Evolutionary conservation across 2,888 invertebrate genomes (phyloP), one percentile per base, ranked within the genome.

Genomic region (Mantis religiosa): DNA sequence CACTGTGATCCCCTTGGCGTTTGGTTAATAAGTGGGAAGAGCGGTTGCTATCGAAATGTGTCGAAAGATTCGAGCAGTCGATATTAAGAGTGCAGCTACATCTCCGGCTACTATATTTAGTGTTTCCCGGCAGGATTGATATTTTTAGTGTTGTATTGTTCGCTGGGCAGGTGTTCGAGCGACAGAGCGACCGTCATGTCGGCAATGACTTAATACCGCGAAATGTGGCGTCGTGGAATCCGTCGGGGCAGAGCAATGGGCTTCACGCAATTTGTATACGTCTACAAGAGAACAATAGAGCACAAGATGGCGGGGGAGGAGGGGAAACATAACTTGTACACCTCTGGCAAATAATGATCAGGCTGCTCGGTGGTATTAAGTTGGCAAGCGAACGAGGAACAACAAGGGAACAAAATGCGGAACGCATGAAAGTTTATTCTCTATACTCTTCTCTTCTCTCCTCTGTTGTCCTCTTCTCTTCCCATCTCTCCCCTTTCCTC

Each of bases 151-250:
- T 71, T 71, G 54, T 54, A 41, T 54, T 54, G 85, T n/a, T 27
- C 4, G n/a, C 41, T 71, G 54, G 86, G 86, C 81, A 86, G 86
- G 86, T 86, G 86, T 86, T 81, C 28, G 8, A 30, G 28, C 30
- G 81, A 87, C 87, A 28, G 71, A 25, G 25, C 20, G 20, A 30
- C 81, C 82, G 87, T 47, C 87, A 87, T 87, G 87, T 34, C 54
- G 87, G 84, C 83, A 82, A 89, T 86, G 89, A 86, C 85, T 85
- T 86, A 87, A 89, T 86, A 89, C 89, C 89, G 89, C 89, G 47
- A 89, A 89, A 89, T 87, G 89, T 82, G 87, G 89, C 89, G 89
- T 82, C 87, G 87, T 82, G 84, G 88, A 88, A 88, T 88, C 28
- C 84, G 28, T 34, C 41, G 25, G 87, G 41, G 82, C 83, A 82